These are phyloP conservation scores for Seriola quinqueradiata DNA, from an alignment of 2,113 vertebrate genomes.

Conservation along the genomic window DNA sequence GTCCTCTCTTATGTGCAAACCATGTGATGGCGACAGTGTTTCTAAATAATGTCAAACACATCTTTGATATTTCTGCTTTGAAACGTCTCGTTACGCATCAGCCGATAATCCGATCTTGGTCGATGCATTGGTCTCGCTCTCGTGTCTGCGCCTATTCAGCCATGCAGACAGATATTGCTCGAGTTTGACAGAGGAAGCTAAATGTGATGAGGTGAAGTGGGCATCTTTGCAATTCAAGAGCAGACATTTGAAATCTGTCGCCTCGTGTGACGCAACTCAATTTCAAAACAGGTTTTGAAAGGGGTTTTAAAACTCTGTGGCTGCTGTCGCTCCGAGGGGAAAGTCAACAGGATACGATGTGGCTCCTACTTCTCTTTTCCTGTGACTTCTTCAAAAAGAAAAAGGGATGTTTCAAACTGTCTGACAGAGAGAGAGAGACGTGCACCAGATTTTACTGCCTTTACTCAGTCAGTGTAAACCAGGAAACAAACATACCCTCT, in stretches of 20 bases:
- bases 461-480: neutral
- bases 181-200: neutral
- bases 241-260: neutral
- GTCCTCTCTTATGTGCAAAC: too few species aligned
- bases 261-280: neutral
- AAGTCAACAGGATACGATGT: constrained; percentile 23
- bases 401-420: constrained; percentile 18
- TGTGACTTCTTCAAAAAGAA: neutral
- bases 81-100: neutral
- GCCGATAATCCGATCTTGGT: neutral
- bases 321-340: neutral
- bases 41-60: neutral
- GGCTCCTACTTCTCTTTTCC: constrained; percentile 46
- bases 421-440: neutral
- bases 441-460: neutral
- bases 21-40: too few species aligned
- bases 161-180: neutral
- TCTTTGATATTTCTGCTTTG: neutral
- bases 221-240: neutral
- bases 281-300: neutral
- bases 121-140: neutral
- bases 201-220: neutral
- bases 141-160: too few species aligned
- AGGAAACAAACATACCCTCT: neutral
- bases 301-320: neutral